Conservation (phyloP, 2,888 invertebrate genomes). For the Drosophila prostipennis region DNA sequence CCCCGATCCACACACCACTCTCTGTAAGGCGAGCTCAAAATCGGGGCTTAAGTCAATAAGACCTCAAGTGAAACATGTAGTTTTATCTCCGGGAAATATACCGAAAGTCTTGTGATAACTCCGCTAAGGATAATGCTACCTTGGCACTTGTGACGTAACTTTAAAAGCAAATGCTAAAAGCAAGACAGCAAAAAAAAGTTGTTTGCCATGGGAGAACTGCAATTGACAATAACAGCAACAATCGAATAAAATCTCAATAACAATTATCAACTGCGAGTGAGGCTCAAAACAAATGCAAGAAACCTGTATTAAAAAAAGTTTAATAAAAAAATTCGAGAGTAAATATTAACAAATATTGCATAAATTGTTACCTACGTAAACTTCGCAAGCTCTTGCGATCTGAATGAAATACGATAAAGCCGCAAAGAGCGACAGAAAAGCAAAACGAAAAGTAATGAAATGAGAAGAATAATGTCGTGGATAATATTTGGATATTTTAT, state of each 20-base stretch:
- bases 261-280: constrained; percentile 60
- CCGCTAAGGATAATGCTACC: constrained; percentile 12
- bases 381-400: constrained; percentile 11
- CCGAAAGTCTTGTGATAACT: not conserved
- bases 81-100: not conserved
- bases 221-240: constrained; percentile 40
- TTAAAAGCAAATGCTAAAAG: constrained; percentile 31
- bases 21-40: constrained; percentile 12
- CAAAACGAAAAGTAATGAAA: constrained; percentile 2
- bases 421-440: not conserved
- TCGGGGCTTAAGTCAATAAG: not conserved
- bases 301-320: constrained; percentile 38
- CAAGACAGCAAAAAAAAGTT: constrained; percentile 51
- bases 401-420: constrained; percentile 13
- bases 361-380: constrained; percentile 16
- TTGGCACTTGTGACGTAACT: constrained; percentile 23
- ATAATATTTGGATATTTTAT: not conserved
- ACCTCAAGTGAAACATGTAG: not conserved
- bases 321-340: constrained; percentile 9
- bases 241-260: constrained; percentile 56
- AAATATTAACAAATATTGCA: constrained; percentile 33
- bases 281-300: constrained; percentile 41
- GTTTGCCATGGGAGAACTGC: constrained; percentile 68
- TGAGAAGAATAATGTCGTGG: not conserved
- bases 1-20: constrained; percentile 15